Conservation (phyloP, 2,888 invertebrate genomes). For the Myathropa florea region DNA sequence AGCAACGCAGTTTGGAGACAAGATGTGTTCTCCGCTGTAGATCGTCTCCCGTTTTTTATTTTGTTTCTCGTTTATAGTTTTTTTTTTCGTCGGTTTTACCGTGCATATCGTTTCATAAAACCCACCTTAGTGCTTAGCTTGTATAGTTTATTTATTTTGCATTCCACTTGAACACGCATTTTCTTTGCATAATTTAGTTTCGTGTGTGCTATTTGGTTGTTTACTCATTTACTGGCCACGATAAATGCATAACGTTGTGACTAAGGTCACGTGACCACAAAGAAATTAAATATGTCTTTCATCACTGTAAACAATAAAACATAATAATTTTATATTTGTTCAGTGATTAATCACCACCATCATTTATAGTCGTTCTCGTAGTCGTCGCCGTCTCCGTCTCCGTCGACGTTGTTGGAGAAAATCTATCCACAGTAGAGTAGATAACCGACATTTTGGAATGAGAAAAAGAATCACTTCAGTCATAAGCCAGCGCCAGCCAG, state of each 20-base stretch:
- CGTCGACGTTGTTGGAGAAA: not conserved
- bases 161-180: conserved; percentile 14
- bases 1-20: conserved; percentile 45
- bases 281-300: conserved; percentile 33
- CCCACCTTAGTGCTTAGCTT: not conserved
- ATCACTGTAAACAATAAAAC: conserved; percentile 28
- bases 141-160: not conserved
- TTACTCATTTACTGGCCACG: conserved; percentile 44
- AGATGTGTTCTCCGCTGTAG: conserved; percentile 54
- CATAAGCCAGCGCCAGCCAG: not conserved
- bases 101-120: not conserved
- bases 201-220: conserved; percentile 42
- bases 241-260: conserved; percentile 52
- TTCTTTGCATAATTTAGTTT: not conserved
- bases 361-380: not conserved
- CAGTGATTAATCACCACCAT: conserved; percentile 50
- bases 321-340: conserved; percentile 40
- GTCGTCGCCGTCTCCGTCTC: not conserved
- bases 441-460: conserved; percentile 65
- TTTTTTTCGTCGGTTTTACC: not conserved
- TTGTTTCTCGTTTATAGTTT: conserved; percentile 23
- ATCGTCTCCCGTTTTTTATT: conserved; percentile 45
- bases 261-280: conserved; percentile 64
- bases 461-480: conserved; percentile 38
- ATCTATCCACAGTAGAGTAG: conserved; percentile 22